phyloP scores from a whole-genome alignment of 64 coral and sea anemone species.

The Montipora foliosa region DNA sequence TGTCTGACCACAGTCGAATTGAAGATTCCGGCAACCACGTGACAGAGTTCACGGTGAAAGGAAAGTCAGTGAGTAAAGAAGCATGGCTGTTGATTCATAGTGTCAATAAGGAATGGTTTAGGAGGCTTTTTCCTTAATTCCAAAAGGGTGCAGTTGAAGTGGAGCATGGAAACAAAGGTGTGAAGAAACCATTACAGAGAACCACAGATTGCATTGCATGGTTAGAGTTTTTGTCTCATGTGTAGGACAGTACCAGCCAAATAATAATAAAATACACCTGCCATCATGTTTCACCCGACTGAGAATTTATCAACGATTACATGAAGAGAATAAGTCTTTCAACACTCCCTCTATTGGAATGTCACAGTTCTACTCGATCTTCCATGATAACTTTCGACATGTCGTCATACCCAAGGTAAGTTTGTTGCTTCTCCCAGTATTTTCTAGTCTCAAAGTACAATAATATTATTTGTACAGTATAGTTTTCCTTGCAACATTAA shows the following conservation, averaged over 20 bases:
- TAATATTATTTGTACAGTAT: too few relatives aligned
- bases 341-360: not conserved
- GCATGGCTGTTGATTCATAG: not conserved
- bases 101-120: not conserved
- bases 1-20: not conserved
- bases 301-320: slow-evolving; percentile 13
- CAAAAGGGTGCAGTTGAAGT: slow-evolving; percentile 12
- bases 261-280: slow-evolving; percentile 33
- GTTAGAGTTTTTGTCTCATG: slow-evolving; percentile 29
- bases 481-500: too few relatives aligned
- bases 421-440: not conserved
- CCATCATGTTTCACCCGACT: slow-evolving; percentile 32
- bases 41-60: slow-evolving; percentile 21
- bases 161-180: slow-evolving; percentile 55
- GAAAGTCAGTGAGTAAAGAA: not conserved
- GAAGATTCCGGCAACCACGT: slow-evolving; percentile 2
- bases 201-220: slow-evolving; percentile 35
- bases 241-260: slow-evolving; percentile 39
- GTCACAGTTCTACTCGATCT: slow-evolving; percentile 34
- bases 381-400: slow-evolving; percentile 37
- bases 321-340: slow-evolving; percentile 11
- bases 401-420: slow-evolving; percentile 46
- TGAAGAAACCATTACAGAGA: not conserved
- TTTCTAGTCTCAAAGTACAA: not conserved
- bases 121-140: not conserved